Evolutionary conservation across 2,888 invertebrate genomes (phyloP).

Genomic region (Caenorhabditis sulstoni): DNA sequence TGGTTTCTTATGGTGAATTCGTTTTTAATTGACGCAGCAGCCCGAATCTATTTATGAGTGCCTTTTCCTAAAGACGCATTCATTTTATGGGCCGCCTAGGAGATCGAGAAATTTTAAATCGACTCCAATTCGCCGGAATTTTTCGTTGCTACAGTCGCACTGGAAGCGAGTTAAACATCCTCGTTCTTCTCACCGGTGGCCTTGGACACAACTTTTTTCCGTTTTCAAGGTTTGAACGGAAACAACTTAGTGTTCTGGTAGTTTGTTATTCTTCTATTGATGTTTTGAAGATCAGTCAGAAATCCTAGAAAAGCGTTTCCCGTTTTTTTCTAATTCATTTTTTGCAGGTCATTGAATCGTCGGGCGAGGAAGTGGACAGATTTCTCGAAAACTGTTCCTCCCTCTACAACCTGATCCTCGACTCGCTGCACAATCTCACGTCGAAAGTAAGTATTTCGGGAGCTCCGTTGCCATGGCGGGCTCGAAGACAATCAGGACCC

Average conservation of each 20-base stretch:
- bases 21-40: neutral
- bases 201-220: neutral
- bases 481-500: conserved; percentile 9
- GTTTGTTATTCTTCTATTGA: too few relatives aligned
- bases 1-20: conserved; percentile 8
- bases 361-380: conserved; percentile 62
- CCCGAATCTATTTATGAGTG: conserved; percentile 36
- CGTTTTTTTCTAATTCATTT: neutral
- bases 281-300: too few relatives aligned
- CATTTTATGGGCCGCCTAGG: conserved; percentile 32
- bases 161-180: conserved; percentile 29
- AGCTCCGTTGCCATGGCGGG: conserved; percentile 30
- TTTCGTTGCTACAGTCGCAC: conserved; percentile 39
- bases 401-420: conserved; percentile 72
- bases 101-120: conserved; percentile 55
- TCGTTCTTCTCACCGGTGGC: neutral
- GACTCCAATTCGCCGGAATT: conserved; percentile 22
- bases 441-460: conserved; percentile 57
- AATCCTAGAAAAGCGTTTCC: too few relatives aligned
- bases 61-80: conserved; percentile 7
- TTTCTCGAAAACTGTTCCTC: conserved; percentile 70
- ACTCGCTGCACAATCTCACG: conserved; percentile 67
- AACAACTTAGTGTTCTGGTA: too few relatives aligned
- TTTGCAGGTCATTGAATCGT: conserved; percentile 39
- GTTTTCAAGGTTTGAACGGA: neutral